phyloP scores from a whole-genome alignment of 2,113 vertebrate genomes.

The Dromiciops gliroides region DNA sequence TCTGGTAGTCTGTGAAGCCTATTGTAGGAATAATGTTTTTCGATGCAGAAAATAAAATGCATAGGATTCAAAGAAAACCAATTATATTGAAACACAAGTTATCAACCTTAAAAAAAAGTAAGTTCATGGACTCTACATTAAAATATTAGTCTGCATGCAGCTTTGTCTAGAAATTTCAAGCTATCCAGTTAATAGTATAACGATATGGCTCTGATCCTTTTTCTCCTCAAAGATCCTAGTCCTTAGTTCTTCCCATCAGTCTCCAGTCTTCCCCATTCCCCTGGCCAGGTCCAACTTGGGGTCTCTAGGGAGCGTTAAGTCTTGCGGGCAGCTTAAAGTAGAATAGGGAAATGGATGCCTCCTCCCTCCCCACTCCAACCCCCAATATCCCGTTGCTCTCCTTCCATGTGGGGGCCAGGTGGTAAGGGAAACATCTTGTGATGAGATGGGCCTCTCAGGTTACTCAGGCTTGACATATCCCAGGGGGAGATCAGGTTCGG shows the following conservation, averaged over 20 bases:
- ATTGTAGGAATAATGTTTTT: neutral
- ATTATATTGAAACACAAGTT: neutral
- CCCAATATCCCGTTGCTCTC: neutral
- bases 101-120: neutral
- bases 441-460: neutral
- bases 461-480: neutral
- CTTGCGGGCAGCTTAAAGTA: neutral
- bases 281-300: accelerated
- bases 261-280: neutral
- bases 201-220: neutral
- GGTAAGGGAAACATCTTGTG: neutral
- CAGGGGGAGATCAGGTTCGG: constrained; percentile 7
- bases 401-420: neutral
- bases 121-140: neutral
- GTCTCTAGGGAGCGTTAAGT: neutral
- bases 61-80: neutral
- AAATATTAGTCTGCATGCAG: neutral
- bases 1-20: neutral
- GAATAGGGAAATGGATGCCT: neutral
- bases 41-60: neutral
- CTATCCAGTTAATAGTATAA: neutral
- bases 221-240: neutral
- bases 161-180: neutral
- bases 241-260: neutral
- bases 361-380: neutral